Percentiles rank a stretch among this genome's conserved stretches.
Evolutionary conservation across 1,140 invertebrate species (phyloP).

Genomic region (Holcopasites calliopsidis): DNA sequence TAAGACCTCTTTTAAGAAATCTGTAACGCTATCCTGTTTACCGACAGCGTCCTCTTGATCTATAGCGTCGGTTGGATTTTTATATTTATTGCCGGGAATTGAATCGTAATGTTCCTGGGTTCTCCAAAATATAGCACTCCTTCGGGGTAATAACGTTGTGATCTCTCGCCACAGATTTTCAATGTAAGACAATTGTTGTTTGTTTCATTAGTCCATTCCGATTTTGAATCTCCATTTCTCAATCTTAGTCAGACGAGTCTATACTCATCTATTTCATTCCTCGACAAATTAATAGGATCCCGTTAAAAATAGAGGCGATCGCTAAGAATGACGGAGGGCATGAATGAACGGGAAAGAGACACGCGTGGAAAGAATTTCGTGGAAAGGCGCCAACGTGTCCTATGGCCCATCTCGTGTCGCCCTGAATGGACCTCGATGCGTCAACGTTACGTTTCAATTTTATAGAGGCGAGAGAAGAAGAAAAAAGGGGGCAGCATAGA

Average conservation of each 20-base stretch:
- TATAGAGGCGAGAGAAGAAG: neutral
- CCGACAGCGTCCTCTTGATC: slow-evolving; percentile 49
- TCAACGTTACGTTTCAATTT: slow-evolving; percentile 57
- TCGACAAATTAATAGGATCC: too few relatives aligned
- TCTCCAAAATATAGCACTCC: neutral
- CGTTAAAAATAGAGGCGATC: slow-evolving; percentile 20
- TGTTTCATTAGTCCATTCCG: too few relatives aligned
- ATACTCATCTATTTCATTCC: too few relatives aligned
- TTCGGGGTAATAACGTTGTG: too few relatives aligned
- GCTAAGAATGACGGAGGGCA: slow-evolving; percentile 7
- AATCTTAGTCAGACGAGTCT: too few relatives aligned
- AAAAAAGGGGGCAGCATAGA: neutral
- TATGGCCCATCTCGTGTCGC: neutral
- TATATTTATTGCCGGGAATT: neutral
- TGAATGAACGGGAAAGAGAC: slow-evolving; percentile 34
- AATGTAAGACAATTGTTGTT: too few relatives aligned
- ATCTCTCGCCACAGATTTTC: neutral
- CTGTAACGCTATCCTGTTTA: slow-evolving; percentile 62
- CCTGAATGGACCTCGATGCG: slow-evolving; percentile 35
- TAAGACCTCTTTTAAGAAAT: slow-evolving; percentile 54
- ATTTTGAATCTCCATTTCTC: too few relatives aligned
- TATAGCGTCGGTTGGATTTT: slow-evolving; percentile 13
- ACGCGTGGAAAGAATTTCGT: neutral
- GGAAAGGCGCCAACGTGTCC: slow-evolving; percentile 36
- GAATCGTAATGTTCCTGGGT: slow-evolving; percentile 16